Evolutionary conservation across 1,140 invertebrate species (phyloP).

Genomic region (Drosophila jambulina): DNA sequence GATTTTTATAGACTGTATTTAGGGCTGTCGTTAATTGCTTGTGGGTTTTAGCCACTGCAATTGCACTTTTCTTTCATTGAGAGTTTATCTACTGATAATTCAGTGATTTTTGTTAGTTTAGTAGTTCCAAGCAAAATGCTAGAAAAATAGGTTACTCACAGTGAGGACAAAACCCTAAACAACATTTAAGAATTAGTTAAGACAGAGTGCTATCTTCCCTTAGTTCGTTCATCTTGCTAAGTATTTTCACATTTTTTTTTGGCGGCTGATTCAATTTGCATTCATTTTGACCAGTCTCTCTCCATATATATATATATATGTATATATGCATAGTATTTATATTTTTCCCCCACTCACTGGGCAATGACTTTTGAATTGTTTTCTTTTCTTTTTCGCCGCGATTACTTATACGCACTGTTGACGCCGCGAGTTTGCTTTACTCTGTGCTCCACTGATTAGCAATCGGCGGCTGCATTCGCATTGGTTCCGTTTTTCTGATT

Average conservation of each 20-base stretch:
- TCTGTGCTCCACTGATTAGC: slow-evolving; percentile 27
- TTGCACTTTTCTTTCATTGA: background rate
- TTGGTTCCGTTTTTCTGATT: slow-evolving; percentile 9
- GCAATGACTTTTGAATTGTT: slow-evolving; percentile 44
- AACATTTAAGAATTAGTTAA: background rate
- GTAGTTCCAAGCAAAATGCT: background rate
- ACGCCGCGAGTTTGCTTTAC: slow-evolving; percentile 5
- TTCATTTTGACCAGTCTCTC: slow-evolving; percentile 19
- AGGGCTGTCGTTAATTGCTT: slow-evolving; percentile 30
- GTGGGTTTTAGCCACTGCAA: slow-evolving; percentile 1
- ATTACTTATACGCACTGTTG: slow-evolving; percentile 41
- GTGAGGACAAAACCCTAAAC: background rate
- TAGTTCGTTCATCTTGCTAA: slow-evolving; percentile 18
- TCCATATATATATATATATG: background rate
- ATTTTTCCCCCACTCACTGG: slow-evolving; percentile 16
- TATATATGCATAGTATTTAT: background rate
- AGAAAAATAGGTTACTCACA: background rate
- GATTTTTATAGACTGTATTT: slow-evolving; percentile 25
- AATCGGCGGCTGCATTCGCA: slow-evolving; percentile 17
- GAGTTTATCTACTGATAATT: background rate
- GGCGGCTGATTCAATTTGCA: slow-evolving; percentile 49
- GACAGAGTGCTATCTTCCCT: background rate
- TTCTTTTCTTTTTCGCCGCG: slow-evolving; percentile 4
- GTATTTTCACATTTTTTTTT: slow-evolving; percentile 44
- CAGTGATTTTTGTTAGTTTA: background rate